Conservation (phyloP, 2,888 invertebrate species). For the Cantharis rufa region DNA sequence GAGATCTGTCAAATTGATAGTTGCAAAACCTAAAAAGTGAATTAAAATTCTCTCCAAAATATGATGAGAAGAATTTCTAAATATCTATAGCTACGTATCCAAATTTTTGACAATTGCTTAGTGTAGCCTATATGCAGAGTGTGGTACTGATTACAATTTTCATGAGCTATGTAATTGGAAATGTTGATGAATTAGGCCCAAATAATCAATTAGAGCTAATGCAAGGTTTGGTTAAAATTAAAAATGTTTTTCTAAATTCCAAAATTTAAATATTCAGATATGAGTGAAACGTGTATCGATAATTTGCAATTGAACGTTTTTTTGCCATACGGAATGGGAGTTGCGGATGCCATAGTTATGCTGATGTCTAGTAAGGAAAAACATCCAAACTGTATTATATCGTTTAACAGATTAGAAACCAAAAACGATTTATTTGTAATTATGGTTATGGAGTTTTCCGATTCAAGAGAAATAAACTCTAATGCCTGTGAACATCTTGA, state of each 20-base stretch:
- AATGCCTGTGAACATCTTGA: slow-evolving; percentile 19
- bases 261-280: slow-evolving; percentile 22
- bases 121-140: background rate
- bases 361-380: slow-evolving; percentile 21
- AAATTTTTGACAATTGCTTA: background rate
- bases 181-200: background rate
- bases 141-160: background rate
- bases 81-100: background rate
- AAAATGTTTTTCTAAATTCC: background rate
- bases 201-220: background rate
- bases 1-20: background rate
- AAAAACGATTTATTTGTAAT: slow-evolving; percentile 20
- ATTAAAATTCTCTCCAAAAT: background rate
- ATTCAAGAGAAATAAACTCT: slow-evolving; percentile 2
- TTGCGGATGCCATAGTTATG: slow-evolving; percentile 27
- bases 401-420: slow-evolving; percentile 17
- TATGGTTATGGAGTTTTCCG: slow-evolving; percentile 26
- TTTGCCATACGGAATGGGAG: slow-evolving; percentile 34
- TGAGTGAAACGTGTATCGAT: slow-evolving; percentile 32
- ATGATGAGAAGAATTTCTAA: background rate
- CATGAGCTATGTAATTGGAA: background rate
- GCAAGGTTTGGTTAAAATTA: background rate
- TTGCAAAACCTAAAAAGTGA: background rate
- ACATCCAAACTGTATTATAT: slow-evolving; percentile 18
- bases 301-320: slow-evolving; percentile 28